A percentile compares a stretch with the other conserved stretches of the same genome.
phyloP scores from a whole-genome alignment of 1,140 invertebrate species.

The Atopsyche davidsoni region DNA sequence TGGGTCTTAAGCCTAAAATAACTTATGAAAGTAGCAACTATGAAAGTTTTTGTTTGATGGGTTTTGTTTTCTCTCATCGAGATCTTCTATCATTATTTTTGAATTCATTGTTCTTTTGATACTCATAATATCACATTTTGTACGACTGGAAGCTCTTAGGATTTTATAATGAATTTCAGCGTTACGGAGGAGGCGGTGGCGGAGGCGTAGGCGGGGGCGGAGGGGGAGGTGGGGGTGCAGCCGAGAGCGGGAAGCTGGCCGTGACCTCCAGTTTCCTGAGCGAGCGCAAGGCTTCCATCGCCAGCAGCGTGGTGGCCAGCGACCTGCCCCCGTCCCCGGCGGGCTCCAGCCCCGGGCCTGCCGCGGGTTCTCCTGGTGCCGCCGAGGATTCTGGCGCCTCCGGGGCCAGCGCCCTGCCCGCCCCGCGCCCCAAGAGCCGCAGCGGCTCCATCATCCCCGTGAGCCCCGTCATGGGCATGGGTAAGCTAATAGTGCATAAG shows the following conservation, averaged over 20 bases:
- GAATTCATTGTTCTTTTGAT: too few species aligned
- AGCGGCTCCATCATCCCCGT: slow-evolving; percentile 48
- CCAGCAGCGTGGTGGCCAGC: slow-evolving; percentile 38
- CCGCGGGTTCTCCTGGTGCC: slow-evolving; percentile 38
- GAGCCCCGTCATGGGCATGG: slow-evolving; percentile 48
- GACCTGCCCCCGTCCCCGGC: slow-evolving; percentile 45
- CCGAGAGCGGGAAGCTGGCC: slow-evolving; percentile 44
- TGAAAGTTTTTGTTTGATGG: too few species aligned
- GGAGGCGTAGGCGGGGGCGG: slow-evolving; percentile 43
- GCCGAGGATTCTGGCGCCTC: slow-evolving; percentile 35
- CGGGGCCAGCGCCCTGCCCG: neutral
- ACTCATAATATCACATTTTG: too few species aligned
- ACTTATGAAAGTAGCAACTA: too few species aligned
- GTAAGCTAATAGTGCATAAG: slow-evolving; percentile 35
- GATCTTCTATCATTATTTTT: too few species aligned
- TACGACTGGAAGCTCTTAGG: too few species aligned
- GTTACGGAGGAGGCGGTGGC: slow-evolving; percentile 34
- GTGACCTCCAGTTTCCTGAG: slow-evolving; percentile 37
- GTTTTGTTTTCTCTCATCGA: too few species aligned
- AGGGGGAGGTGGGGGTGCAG: slow-evolving; percentile 12
- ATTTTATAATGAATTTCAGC: too few species aligned
- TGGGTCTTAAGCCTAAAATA: too few species aligned
- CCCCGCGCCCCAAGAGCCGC: slow-evolving; percentile 36
- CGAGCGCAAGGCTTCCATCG: slow-evolving; percentile 41
- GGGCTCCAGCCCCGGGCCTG: slow-evolving; percentile 41